These are phyloP conservation scores for Crossocerus cetratus DNA, from an alignment of 2,888 invertebrate species.

Conservation along the genomic window DNA sequence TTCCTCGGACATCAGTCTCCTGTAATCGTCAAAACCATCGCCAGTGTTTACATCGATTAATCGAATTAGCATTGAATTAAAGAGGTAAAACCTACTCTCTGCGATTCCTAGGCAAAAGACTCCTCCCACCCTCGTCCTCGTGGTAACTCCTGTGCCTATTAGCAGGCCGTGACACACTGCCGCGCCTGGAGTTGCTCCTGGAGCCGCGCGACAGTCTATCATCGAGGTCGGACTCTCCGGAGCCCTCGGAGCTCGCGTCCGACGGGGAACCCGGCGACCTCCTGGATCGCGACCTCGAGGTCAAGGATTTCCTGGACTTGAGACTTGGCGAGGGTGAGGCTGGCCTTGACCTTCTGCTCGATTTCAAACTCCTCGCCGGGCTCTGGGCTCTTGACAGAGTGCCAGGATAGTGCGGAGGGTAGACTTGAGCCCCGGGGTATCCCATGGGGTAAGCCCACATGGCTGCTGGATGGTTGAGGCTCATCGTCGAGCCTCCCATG, in stretches of 20 bases:
- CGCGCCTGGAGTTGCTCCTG: slow-evolving; percentile 68
- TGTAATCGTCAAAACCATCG: slow-evolving; percentile 15
- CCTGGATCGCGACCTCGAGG: slow-evolving; percentile 78
- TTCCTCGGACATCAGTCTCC: slow-evolving; percentile 70
- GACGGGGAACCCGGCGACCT: slow-evolving; percentile 70
- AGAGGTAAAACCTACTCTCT: slow-evolving; percentile 61
- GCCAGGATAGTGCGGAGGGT: slow-evolving; percentile 78
- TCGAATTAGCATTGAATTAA: too few relatives aligned
- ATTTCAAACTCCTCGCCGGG: slow-evolving; percentile 71
- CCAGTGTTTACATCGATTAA: too few relatives aligned
- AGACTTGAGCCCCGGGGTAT: slow-evolving; percentile 67
- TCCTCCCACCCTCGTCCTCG: slow-evolving; percentile 63
- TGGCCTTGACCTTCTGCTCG: slow-evolving; percentile 77
- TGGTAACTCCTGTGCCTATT: slow-evolving; percentile 61
- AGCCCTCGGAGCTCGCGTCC: slow-evolving; percentile 74
- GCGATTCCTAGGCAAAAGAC: slow-evolving; percentile 58
- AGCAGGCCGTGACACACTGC: slow-evolving; percentile 60
- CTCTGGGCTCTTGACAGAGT: slow-evolving; percentile 79
- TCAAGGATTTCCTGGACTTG: slow-evolving; percentile 84
- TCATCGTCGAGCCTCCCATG: slow-evolving; percentile 71
- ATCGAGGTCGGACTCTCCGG: slow-evolving; percentile 82
- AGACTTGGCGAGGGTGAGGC: slow-evolving; percentile 83
- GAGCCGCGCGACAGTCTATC: slow-evolving; percentile 73
- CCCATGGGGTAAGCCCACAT: slow-evolving; percentile 71
- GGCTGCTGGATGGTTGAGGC: slow-evolving; percentile 68